phyloP scores from a whole-genome alignment of 2,888 invertebrate genomes.

The Nematopogon swammerdamellus region DNA sequence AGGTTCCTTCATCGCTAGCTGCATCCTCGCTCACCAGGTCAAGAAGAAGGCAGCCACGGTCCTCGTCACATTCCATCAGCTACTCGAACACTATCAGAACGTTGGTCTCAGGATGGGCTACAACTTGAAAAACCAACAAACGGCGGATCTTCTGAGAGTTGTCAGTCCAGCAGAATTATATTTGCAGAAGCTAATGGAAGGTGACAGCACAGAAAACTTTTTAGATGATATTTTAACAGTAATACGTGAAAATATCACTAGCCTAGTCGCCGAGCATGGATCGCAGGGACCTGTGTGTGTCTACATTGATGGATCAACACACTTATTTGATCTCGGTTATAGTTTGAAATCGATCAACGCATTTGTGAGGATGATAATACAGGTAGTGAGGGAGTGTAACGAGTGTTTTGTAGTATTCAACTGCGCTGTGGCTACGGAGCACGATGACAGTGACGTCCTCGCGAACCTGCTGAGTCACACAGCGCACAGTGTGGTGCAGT shows the following conservation, averaged over 20 bases:
- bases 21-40: conserved; percentile 60
- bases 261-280: conserved; percentile 27
- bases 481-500: conserved; percentile 60
- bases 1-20: conserved; percentile 68
- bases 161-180: conserved; percentile 9
- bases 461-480: conserved; percentile 61
- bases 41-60: conserved; percentile 58
- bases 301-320: conserved; percentile 70
- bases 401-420: conserved; percentile 48
- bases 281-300: conserved; percentile 47
- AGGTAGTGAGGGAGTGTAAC: conserved; percentile 24
- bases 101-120: conserved; percentile 72
- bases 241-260: conserved; percentile 32
- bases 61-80: conserved; percentile 67
- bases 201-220: conserved; percentile 19
- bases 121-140: conserved; percentile 54
- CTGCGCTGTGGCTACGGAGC: conserved; percentile 55
- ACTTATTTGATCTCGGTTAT: conserved; percentile 64
- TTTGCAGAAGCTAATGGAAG: conserved; percentile 1
- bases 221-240: conserved; percentile 35
- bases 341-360: conserved; percentile 45
- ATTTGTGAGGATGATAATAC: conserved; percentile 45
- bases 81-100: conserved; percentile 69
- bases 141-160: conserved; percentile 24
- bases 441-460: conserved; percentile 56